Base-by-base conservation (phyloP, 2,888 invertebrate species). In the Oscheius sp. region DNA sequence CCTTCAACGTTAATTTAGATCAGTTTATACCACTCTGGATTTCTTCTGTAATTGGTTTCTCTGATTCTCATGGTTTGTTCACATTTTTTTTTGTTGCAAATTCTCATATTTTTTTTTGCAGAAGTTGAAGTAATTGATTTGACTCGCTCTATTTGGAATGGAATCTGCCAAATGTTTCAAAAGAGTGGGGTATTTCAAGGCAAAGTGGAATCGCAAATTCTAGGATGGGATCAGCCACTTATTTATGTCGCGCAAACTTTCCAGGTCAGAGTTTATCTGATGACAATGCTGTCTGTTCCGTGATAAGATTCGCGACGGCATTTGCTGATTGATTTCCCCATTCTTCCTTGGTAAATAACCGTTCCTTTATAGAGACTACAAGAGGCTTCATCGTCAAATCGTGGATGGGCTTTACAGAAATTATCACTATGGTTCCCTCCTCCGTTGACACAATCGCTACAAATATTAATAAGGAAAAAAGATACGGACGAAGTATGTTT, bases 21-120 rank as follows among this genome's bases (percentile, higher is more conserved):
- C 6, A 27, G 45, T 61, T 61, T 29, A 29, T 61, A 10, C 45
- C 61, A 15, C 17, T 61, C 10, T 61, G 61, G 61, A 61, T 61
- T 31, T 42, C 29, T 20, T 42, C 61, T 6, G 61, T 61, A 27
- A 10, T 61, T 29, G 61, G 17, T 15, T 61, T 61, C n/a, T 45
- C 45, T 45, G 3, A 39, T n/a, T 29, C 45, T 6, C 25, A 42
- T 20, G 61, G 61, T 61, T 15, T 12, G n/a, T 52, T 48, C 0
- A 4, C 12, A 12, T 23, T 5, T 4, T 48, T 48, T 1, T 48
- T 1, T n/a, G 15, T 12, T 33, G 10, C 2, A 34, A 34, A 57
- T 34, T 5, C 0, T 39, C 10, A 8, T n/a, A 20, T 55, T n/a
- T 12, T 52, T 27, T 12, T 27, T 29, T 15, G 15, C 42, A 61